Evolutionary conservation across 1,140 invertebrate species (phyloP), one percentile per base, ranked within the genome.

Genomic region (Cataglyphis hispanica): DNA sequence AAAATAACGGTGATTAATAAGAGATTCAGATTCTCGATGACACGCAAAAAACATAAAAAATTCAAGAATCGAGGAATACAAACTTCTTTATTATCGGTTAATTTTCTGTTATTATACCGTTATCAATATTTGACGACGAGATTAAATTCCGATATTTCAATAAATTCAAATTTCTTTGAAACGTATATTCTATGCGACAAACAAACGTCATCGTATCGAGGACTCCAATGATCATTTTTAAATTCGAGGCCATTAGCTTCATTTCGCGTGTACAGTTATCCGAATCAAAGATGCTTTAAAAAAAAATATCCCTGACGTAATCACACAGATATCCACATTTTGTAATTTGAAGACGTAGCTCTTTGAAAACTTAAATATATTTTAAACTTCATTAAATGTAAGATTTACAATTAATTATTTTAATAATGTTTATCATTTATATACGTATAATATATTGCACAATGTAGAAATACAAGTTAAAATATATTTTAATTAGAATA

Each of bases 221-320:
- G 53, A 61, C 27, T 70, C 43, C 43, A 50, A 53, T 78, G 61
- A 90, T 89, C 63, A 63, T 56, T 70, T 87, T 63, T 90, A 87
- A 87, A 90, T 87, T 87, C 86, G 81, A 90, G 88, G 89, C n/a
- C 88, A 64, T 19, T 50, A 46, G 56, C 72, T 70, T 81, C 61
- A 85, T 87, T 77, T 81, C 87, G 61, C 63, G 27, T 6, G 25
- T 72, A 63, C 70, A 74, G 66, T 84, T 84, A 63, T 3, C 27
- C 25, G n/a, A 50, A 80, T 4, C 46, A 50, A 50, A 50, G 16
- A 50, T 50, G 16, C 46, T 50, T 43, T n/a, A 43, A 75, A 64
- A 37, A 19, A 50, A 66, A 78, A 25, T 66, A 50, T 31, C 31
- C 10, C 13, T 25, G 25, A 25, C 19, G 60, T 31, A 66, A 78